Evolutionary conservation across 2,113 vertebrate genomes (phyloP).

Genomic region (Coregonus clupeaformis): DNA sequence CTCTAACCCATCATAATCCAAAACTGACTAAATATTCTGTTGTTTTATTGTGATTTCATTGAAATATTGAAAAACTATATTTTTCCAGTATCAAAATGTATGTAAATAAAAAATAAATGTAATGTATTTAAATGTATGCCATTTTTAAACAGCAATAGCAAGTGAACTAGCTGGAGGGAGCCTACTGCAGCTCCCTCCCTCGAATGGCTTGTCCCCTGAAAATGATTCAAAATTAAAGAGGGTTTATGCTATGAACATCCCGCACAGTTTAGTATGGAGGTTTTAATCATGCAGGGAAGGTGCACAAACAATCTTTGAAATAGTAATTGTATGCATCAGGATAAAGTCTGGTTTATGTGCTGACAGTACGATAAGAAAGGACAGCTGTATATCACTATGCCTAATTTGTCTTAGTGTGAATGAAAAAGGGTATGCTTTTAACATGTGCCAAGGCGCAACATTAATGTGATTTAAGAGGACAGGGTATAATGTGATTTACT

Average conservation of each 20-base stretch:
- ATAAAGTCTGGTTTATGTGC: background rate
- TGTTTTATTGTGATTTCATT: background rate
- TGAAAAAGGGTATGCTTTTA: constrained; percentile 29
- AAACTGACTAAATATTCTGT: too few relatives aligned
- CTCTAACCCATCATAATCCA: too few relatives aligned
- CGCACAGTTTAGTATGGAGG: constrained; percentile 1
- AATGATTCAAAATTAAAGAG: background rate
- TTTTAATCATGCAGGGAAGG: background rate
- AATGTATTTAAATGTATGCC: background rate
- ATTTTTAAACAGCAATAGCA: background rate
- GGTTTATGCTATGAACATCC: constrained; percentile 14
- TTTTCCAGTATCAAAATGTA: background rate
- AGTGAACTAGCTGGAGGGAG: background rate
- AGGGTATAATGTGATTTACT: constrained; percentile 56
- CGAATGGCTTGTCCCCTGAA: background rate
- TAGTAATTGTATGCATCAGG: background rate
- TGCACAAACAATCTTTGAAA: constrained; percentile 1
- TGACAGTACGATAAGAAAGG: constrained; percentile 24
- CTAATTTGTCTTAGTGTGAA: constrained; percentile 37
- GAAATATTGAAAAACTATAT: background rate
- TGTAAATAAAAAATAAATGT: background rate
- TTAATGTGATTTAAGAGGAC: constrained; percentile 50
- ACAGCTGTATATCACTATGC: constrained; percentile 11
- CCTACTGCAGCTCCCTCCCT: background rate
- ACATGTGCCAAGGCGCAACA: constrained; percentile 42